Evolutionary conservation across 2,888 invertebrate genomes (phyloP).

Genomic region (Polyommatus iphigenia): DNA sequence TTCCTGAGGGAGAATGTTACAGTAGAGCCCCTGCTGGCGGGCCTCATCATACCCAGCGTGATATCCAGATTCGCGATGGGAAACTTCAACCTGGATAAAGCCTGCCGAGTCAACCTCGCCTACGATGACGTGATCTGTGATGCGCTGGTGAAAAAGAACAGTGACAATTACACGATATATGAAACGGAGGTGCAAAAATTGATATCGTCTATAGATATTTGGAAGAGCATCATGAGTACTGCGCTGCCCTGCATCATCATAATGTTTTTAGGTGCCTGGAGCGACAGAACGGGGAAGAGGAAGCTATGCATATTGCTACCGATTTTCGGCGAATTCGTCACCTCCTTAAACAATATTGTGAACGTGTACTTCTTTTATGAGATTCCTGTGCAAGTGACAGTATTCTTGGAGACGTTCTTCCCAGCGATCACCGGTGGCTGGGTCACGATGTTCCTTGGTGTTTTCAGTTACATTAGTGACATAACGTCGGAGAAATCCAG

Average conservation of each 20-base stretch:
- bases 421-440: conserved; percentile 77
- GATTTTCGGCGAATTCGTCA: conserved; percentile 75
- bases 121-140: conserved; percentile 65
- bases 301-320: conserved; percentile 81
- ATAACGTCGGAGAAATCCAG: conserved; percentile 79
- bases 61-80: conserved; percentile 85
- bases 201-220: conserved; percentile 78
- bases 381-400: conserved; percentile 77
- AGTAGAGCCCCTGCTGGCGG: conserved; percentile 86
- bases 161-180: conserved; percentile 80
- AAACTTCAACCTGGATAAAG: conserved; percentile 72
- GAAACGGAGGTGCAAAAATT: conserved; percentile 82
- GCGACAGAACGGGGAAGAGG: conserved; percentile 79
- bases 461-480: conserved; percentile 83
- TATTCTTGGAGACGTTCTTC: conserved; percentile 76
- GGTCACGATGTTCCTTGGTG: conserved; percentile 80
- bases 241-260: conserved; percentile 78
- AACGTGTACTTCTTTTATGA: conserved; percentile 81
- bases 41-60: conserved; percentile 84
- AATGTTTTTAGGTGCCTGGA: conserved; percentile 82
- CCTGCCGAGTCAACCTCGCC: conserved; percentile 65
- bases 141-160: conserved; percentile 59
- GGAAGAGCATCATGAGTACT: conserved; percentile 79
- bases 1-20: conserved; percentile 80
- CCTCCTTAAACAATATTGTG: conserved; percentile 72